Percentiles rank a stretch among this genome's conserved stretches.
Evolutionary conservation across 2,797 vertebrate genomes (phyloP).

Genomic region (Halcyon chelicuti): DNA sequence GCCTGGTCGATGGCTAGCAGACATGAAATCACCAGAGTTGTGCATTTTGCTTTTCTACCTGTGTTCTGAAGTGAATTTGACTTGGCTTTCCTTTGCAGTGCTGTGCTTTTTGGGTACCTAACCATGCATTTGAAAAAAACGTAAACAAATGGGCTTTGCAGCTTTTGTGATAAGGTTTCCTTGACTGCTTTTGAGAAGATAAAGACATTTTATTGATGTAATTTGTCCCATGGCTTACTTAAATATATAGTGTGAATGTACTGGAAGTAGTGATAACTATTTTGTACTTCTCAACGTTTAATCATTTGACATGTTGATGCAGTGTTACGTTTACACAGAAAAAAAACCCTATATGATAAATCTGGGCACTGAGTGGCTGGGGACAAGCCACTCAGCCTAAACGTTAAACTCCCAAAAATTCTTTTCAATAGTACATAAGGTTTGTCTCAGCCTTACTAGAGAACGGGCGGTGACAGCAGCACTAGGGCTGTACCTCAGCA

Average conservation of each 20-base stretch:
- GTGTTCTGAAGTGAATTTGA: conserved; percentile 64
- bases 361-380: background rate
- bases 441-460: background rate
- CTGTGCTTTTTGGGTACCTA: conserved; percentile 59
- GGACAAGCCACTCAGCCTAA: too few relatives aligned
- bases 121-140: conserved; percentile 24
- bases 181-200: conserved; percentile 25
- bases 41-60: conserved; percentile 36
- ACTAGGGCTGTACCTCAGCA: background rate
- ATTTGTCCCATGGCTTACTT: background rate
- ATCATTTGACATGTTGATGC: background rate
- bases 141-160: background rate
- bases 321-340: background rate
- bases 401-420: background rate
- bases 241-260: background rate
- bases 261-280: background rate
- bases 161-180: conserved; percentile 8
- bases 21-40: conserved; percentile 51
- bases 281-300: background rate
- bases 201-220: background rate
- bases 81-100: conserved; percentile 69
- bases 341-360: background rate
- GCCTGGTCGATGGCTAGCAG: conserved; percentile 27
- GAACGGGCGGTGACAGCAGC: background rate
- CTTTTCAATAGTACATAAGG: background rate